Conservation (phyloP, 1,140 invertebrate genomes). For the Potamilus streckersoni region DNA sequence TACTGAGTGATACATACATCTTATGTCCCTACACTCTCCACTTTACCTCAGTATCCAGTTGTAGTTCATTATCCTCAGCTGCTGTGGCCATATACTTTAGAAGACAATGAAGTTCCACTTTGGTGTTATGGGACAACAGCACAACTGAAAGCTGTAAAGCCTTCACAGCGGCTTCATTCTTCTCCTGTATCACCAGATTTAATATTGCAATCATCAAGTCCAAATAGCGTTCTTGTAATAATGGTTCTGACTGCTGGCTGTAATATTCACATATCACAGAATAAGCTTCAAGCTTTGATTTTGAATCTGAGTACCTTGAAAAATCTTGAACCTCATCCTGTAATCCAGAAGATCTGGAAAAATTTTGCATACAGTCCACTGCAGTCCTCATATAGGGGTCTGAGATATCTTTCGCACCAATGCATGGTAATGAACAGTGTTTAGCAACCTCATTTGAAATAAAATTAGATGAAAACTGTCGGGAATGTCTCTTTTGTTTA, state of each 20-base stretch:
- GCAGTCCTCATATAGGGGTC: conserved; percentile 49
- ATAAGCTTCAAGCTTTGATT: conserved; percentile 30
- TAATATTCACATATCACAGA: conserved; percentile 50
- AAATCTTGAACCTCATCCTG: conserved; percentile 35
- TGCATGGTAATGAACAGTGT: conserved; percentile 38
- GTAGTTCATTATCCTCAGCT: conserved; percentile 43
- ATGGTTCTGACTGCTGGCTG: conserved; percentile 27
- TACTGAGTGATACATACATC: no score
- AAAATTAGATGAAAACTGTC: conserved; percentile 24
- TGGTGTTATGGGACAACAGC: conserved; percentile 53
- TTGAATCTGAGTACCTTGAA: conserved; percentile 10
- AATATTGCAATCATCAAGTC: conserved; percentile 56
- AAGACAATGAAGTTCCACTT: conserved; percentile 63
- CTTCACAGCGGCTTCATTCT: conserved; percentile 39
- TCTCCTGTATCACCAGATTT: conserved; percentile 47
- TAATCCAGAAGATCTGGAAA: conserved; percentile 40
- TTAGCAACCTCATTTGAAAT: conserved; percentile 49
- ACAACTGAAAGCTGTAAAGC: conserved; percentile 61
- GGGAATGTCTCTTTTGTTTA: conserved; percentile 45
- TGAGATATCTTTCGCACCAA: conserved; percentile 14
- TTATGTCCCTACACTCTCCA: no score
- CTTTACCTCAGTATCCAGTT: conserved; percentile 43
- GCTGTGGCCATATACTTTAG: conserved; percentile 62
- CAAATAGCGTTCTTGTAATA: conserved; percentile 51
- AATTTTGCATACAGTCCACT: conserved; percentile 49